Evolutionary conservation across 64 coral and sea anemone species (phyloP).

Genomic region (Hydrozoanthus tunicans): DNA sequence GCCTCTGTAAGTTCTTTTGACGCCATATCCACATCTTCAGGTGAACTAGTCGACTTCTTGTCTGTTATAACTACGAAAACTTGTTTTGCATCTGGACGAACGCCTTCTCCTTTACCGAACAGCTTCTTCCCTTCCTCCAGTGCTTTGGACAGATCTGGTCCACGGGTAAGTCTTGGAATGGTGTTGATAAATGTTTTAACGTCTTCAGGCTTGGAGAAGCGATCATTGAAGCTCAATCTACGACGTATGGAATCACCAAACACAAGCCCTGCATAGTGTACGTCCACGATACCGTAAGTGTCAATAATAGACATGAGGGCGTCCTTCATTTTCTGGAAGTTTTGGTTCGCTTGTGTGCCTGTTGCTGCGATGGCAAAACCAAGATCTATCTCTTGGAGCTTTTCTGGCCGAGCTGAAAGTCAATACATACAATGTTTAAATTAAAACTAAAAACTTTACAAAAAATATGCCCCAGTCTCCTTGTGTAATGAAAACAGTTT

Average conservation of each 20-base stretch:
- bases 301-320: conserved; percentile 64
- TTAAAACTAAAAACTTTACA: background rate
- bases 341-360: conserved; percentile 44
- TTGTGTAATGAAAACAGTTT: no score
- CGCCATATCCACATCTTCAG: conserved; percentile 51
- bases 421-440: background rate
- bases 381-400: conserved; percentile 65
- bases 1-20: conserved; percentile 44
- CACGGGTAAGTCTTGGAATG: conserved; percentile 26
- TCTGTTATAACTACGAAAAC: conserved; percentile 76
- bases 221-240: conserved; percentile 62
- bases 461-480: background rate
- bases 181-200: conserved; percentile 38
- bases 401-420: conserved; percentile 31
- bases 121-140: conserved; percentile 35
- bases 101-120: conserved; percentile 24
- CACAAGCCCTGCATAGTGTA: conserved; percentile 69
- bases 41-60: conserved; percentile 57
- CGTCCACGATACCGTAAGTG: conserved; percentile 56
- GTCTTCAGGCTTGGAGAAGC: conserved; percentile 52
- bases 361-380: conserved; percentile 82
- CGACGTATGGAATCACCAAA: conserved; percentile 48
- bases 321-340: conserved; percentile 67
- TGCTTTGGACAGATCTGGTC: conserved; percentile 51
- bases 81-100: conserved; percentile 27